phyloP scores from a whole-genome alignment of 2,888 invertebrate species.

The Hirtodrosophila histrioides region DNA sequence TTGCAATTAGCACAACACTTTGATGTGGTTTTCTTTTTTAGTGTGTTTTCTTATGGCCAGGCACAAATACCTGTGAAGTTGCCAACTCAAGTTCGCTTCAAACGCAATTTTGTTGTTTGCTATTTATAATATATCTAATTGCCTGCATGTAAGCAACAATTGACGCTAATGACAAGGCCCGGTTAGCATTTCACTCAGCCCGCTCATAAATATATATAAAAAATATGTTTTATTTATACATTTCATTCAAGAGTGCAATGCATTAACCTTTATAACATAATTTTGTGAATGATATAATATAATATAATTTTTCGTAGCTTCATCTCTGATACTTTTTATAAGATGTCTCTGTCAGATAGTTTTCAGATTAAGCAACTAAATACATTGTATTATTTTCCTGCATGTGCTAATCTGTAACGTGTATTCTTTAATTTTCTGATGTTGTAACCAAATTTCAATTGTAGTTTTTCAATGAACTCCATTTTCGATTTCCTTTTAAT shows the following conservation, averaged over 20 bases:
- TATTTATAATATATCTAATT: slow-evolving; percentile 40
- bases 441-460: background rate
- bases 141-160: slow-evolving; percentile 12
- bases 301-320: background rate
- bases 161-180: slow-evolving; percentile 8
- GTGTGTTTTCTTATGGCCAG: background rate
- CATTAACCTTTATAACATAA: slow-evolving; percentile 10
- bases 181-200: background rate
- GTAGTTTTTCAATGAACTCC: too few relatives aligned
- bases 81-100: slow-evolving; percentile 4
- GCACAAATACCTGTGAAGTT: slow-evolving; percentile 4
- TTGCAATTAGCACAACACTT: slow-evolving; percentile 34
- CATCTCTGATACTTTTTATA: too few relatives aligned
- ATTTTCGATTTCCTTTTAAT: too few relatives aligned
- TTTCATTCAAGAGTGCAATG: background rate
- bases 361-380: too few relatives aligned
- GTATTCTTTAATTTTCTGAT: background rate
- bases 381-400: background rate
- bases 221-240: slow-evolving; percentile 12
- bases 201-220: background rate
- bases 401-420: slow-evolving; percentile 1
- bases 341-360: too few relatives aligned
- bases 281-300: slow-evolving; percentile 3
- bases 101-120: background rate
- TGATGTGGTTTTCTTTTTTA: slow-evolving; percentile 13